These are phyloP conservation scores for Drosophila navojoa DNA, from an alignment of 1,140 invertebrate genomes.

Conservation along the genomic window DNA sequence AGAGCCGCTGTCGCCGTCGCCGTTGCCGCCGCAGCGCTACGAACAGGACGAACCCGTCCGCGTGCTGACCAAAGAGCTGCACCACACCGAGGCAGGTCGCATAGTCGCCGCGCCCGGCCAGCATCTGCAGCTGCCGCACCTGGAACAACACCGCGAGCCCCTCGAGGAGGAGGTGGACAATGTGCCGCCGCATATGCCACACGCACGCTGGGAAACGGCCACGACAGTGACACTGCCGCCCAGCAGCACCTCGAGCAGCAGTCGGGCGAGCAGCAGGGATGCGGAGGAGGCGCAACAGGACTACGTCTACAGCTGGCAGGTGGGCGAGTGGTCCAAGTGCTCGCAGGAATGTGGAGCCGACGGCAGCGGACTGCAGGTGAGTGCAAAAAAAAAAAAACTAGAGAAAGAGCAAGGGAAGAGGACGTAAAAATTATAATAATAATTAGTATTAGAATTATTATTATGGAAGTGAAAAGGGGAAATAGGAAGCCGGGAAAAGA, in stretches of 20 bases:
- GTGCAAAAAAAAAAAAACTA: neutral
- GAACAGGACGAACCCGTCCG: slow-evolving; percentile 73
- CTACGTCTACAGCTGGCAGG: slow-evolving; percentile 91
- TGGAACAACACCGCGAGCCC: neutral
- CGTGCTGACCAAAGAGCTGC: slow-evolving; percentile 56
- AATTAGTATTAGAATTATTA: too few relatives aligned
- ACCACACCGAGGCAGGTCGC: slow-evolving; percentile 46
- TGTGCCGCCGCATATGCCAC: slow-evolving; percentile 61
- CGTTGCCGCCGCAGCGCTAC: slow-evolving; percentile 40
- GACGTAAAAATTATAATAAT: too few relatives aligned
- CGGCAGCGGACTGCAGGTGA: slow-evolving; percentile 84
- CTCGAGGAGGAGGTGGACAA: slow-evolving; percentile 18
- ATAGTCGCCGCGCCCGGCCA: slow-evolving; percentile 14
- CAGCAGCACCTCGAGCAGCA: slow-evolving; percentile 31
- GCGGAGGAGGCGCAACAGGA: slow-evolving; percentile 46
- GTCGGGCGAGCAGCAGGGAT: neutral
- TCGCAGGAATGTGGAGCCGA: slow-evolving; percentile 93
- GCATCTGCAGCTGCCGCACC: neutral
- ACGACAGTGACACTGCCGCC: slow-evolving; percentile 25
- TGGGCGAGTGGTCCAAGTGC: slow-evolving; percentile 93
- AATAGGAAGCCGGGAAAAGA: too few relatives aligned
- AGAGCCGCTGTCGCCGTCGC: slow-evolving; percentile 48
- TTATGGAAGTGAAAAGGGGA: too few relatives aligned
- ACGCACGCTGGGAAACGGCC: slow-evolving; percentile 66
- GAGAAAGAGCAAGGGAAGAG: too few relatives aligned